Percentiles rank a stretch among this genome's conserved stretches.
phyloP scores from a whole-genome alignment of 1,140 invertebrate genomes.

The Rhynchophorus ferrugineus region DNA sequence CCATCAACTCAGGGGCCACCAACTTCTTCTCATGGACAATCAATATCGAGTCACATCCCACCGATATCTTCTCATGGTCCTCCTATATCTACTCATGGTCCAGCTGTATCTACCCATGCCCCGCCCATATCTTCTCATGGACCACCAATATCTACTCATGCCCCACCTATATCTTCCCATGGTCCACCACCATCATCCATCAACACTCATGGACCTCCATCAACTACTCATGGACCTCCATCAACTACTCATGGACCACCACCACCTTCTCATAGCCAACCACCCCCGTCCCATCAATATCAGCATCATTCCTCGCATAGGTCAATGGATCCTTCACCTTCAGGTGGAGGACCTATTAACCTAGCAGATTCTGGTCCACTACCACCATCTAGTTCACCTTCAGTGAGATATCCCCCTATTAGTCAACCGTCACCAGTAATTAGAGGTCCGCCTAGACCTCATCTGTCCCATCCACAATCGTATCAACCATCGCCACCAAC shows the following conservation, averaged over 20 bases:
- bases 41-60: not conserved
- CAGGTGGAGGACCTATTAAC: conserved; percentile 37
- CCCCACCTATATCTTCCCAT: not conserved
- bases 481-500: conserved; percentile 30
- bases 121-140: not conserved
- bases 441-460: not conserved
- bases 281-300: conserved; percentile 5
- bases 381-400: not conserved
- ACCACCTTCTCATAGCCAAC: not conserved
- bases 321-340: conserved; percentile 47
- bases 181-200: not conserved
- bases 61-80: not conserved
- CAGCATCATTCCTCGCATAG: conserved; percentile 45
- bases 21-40: no score
- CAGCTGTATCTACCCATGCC: conserved; percentile 9
- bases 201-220: not conserved
- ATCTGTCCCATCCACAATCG: conserved; percentile 31
- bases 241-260: not conserved
- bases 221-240: not conserved
- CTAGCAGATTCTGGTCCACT: conserved; percentile 26
- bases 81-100: conserved; percentile 8
- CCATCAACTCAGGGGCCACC: no score
- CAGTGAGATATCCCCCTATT: not conserved
- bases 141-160: not conserved
- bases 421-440: not conserved